phyloP scores from a whole-genome alignment of 2,113 vertebrate species.

The Rhagologus leucostigma region DNA sequence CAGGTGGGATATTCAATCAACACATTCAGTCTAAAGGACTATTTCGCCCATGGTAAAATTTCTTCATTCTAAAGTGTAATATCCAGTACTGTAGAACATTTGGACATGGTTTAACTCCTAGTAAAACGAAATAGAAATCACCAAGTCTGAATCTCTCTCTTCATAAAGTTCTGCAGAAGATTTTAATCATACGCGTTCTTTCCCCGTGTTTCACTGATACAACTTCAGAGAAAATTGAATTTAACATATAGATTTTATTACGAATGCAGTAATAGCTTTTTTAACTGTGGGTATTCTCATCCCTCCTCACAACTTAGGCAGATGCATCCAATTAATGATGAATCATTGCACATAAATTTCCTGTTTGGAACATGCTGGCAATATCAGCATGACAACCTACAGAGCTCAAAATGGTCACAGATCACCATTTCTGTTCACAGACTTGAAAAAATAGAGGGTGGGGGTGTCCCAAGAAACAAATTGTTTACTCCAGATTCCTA shows the following conservation, averaged over 20 bases:
- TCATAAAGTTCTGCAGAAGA: not conserved
- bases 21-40: not conserved
- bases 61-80: not conserved
- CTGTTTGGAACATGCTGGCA: conserved; percentile 12
- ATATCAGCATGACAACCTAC: not conserved
- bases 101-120: not conserved
- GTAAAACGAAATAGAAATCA: not conserved
- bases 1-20: not conserved
- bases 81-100: not conserved
- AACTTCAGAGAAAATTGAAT: not conserved
- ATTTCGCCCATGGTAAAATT: not conserved
- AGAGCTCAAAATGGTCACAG: not conserved
- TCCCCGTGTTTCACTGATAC: not conserved
- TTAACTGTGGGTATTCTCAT: conserved; percentile 34
- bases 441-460: not conserved
- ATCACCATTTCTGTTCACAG: not conserved
- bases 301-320: conserved; percentile 16
- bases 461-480: not conserved
- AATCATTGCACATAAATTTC: conserved; percentile 47
- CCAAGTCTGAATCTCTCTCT: not conserved
- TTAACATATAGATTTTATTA: not conserved
- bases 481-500: not conserved
- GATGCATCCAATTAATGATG: conserved; percentile 52
- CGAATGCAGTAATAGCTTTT: not conserved
- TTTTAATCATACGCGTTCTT: not conserved